A percentile compares a stretch with the other conserved stretches of the same genome.
Conservation (phyloP, 2,888 invertebrate genomes). For the Conus canariensis region DNA sequence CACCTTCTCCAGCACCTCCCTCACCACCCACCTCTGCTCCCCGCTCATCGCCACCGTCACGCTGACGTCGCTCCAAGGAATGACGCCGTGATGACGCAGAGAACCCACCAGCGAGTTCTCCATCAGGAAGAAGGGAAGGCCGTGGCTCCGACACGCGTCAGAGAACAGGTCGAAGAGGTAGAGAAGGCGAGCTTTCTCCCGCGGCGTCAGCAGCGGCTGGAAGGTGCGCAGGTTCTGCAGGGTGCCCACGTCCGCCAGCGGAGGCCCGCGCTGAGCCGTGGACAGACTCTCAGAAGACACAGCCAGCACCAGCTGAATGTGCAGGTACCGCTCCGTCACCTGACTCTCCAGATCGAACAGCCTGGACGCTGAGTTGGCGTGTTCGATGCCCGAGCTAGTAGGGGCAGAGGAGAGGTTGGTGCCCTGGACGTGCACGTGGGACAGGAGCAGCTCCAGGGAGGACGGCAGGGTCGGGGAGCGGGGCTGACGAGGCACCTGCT, state of each 20-base stretch:
- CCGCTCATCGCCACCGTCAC: slow-evolving; percentile 57
- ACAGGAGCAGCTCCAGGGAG: background rate
- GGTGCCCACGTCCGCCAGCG: background rate
- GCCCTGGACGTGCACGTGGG: background rate
- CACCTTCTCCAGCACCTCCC: slow-evolving; percentile 50
- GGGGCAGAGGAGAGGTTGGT: background rate
- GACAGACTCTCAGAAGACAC: background rate
- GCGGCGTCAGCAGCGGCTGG: slow-evolving; percentile 44
- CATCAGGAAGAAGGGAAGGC: slow-evolving; percentile 44
- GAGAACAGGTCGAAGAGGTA: slow-evolving; percentile 43
- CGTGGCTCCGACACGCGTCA: slow-evolving; percentile 34
- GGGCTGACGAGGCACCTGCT: background rate
- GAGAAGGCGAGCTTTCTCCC: slow-evolving; percentile 45
- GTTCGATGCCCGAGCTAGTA: background rate
- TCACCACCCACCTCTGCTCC: slow-evolving; percentile 48
- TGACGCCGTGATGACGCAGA: slow-evolving; percentile 59
- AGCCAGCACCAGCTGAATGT: slow-evolving; percentile 34
- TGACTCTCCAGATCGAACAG: background rate
- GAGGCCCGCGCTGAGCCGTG: no score
- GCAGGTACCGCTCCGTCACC: slow-evolving; percentile 30
- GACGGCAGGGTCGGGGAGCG: no score
- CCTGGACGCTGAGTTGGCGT: background rate
- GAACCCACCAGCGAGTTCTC: slow-evolving; percentile 48
- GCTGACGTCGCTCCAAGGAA: slow-evolving; percentile 66
- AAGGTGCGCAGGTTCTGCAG: slow-evolving; percentile 37